These are phyloP conservation scores for Chrysopilus asiliformis DNA, from an alignment of 2,888 invertebrate genomes.

Conservation along the genomic window DNA sequence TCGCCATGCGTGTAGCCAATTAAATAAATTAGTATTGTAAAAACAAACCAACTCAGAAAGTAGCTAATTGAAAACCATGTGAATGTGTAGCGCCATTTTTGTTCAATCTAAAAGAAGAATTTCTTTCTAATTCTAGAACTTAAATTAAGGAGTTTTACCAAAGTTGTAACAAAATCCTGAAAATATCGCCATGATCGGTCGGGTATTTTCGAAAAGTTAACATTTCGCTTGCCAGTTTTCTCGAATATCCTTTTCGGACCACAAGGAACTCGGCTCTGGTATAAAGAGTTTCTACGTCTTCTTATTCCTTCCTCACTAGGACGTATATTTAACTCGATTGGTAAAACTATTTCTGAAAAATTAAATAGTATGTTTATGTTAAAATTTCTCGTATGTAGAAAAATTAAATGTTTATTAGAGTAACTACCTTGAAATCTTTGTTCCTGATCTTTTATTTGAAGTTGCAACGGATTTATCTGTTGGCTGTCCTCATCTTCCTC, in stretches of 20 bases:
- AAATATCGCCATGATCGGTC: slow-evolving; percentile 58
- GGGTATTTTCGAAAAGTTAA: slow-evolving; percentile 35
- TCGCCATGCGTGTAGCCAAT: slow-evolving; percentile 66
- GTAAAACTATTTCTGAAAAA: slow-evolving; percentile 14
- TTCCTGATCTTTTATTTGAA: too few relatives aligned
- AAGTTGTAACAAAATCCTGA: slow-evolving; percentile 72
- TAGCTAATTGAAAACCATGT: slow-evolving; percentile 76
- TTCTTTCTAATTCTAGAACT: too few relatives aligned
- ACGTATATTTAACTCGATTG: slow-evolving; percentile 37
- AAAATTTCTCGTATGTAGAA: too few relatives aligned
- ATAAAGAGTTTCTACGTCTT: background rate
- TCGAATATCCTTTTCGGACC: slow-evolving; percentile 24
- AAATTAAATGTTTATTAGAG: too few relatives aligned
- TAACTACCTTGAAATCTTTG: too few relatives aligned
- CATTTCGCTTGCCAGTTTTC: slow-evolving; percentile 32
- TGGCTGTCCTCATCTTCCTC: too few relatives aligned
- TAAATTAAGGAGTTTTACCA: slow-evolving; percentile 55
- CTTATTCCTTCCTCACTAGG: slow-evolving; percentile 33
- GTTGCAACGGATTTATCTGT: too few relatives aligned
- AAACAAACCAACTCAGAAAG: slow-evolving; percentile 65
- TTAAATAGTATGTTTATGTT: too few relatives aligned
- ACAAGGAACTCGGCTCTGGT: slow-evolving; percentile 24
- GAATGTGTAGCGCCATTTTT: slow-evolving; percentile 84
- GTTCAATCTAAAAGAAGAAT: slow-evolving; percentile 48
- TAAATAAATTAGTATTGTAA: slow-evolving; percentile 66